Conservation (phyloP, 2,113 vertebrate genomes). For the Calyptomena viridis region DNA sequence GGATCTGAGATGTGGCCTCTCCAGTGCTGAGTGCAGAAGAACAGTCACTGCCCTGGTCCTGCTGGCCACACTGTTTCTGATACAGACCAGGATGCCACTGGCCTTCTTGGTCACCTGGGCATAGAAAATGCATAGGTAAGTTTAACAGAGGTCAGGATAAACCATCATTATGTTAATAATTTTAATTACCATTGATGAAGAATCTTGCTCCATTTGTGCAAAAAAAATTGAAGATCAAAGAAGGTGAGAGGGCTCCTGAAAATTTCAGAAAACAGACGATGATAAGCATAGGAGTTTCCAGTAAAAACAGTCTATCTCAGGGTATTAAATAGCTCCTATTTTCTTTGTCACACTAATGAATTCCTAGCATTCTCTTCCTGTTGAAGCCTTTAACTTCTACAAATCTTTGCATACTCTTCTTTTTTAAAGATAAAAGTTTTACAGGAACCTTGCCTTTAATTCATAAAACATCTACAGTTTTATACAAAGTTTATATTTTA, state of each 20-base stretch:
- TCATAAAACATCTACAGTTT: neutral
- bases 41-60: neutral
- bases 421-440: neutral
- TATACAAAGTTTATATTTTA: no score
- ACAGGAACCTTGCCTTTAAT: neutral
- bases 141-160: neutral
- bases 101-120: neutral
- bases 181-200: neutral
- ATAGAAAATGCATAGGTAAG: neutral
- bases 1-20: accelerated
- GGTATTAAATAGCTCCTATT: neutral
- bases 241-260: neutral
- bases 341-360: neutral
- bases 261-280: neutral
- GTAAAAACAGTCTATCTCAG: neutral
- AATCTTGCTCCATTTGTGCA: neutral
- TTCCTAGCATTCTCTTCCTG: neutral
- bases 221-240: neutral
- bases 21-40: accelerated
- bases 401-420: neutral
- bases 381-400: neutral
- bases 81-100: neutral
- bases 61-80: neutral
- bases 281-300: neutral
- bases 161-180: neutral